Percentiles rank a stretch among this genome's conserved stretches.
These are phyloP conservation scores for Cardiocondyla obscurior DNA, from an alignment of 1,140 invertebrate genomes.

Conservation along the genomic window DNA sequence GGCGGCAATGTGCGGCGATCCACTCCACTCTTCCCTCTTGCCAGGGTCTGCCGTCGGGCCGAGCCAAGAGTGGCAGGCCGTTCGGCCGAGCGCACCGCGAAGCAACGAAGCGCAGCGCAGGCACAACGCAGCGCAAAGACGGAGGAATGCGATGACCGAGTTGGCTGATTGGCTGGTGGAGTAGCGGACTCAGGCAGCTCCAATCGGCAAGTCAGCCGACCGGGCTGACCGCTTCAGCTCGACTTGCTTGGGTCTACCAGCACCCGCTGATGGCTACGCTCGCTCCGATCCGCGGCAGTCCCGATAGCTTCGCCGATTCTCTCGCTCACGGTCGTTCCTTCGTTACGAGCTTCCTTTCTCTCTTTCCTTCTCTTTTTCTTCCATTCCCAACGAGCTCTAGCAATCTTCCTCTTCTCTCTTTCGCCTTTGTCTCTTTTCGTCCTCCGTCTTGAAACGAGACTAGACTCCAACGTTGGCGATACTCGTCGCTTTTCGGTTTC, in stretches of 20 bases:
- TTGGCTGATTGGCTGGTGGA: conserved; percentile 65
- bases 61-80: neutral
- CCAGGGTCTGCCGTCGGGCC: neutral
- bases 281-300: neutral
- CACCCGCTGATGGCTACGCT: no score
- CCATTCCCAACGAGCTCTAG: neutral
- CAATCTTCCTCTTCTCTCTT: neutral
- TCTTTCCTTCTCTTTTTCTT: neutral
- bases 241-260: neutral
- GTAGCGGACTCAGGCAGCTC: neutral
- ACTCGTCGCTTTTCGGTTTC: no score
- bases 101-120: neutral
- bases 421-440: neutral
- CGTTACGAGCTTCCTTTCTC: conserved; percentile 2
- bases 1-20: no score
- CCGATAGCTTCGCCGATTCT: conserved; percentile 54
- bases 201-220: conserved; percentile 39
- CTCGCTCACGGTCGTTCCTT: conserved; percentile 59
- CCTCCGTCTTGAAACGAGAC: neutral
- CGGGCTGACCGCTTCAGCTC: conserved; percentile 18
- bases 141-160: conserved; percentile 44
- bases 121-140: conserved; percentile 27
- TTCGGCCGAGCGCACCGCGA: neutral
- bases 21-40: no score
- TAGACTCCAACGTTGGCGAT: no score